Percentiles rank a stretch among this genome's conserved stretches.
phyloP scores from a whole-genome alignment of 2,113 vertebrate species.

The Enhydra lutris region DNA sequence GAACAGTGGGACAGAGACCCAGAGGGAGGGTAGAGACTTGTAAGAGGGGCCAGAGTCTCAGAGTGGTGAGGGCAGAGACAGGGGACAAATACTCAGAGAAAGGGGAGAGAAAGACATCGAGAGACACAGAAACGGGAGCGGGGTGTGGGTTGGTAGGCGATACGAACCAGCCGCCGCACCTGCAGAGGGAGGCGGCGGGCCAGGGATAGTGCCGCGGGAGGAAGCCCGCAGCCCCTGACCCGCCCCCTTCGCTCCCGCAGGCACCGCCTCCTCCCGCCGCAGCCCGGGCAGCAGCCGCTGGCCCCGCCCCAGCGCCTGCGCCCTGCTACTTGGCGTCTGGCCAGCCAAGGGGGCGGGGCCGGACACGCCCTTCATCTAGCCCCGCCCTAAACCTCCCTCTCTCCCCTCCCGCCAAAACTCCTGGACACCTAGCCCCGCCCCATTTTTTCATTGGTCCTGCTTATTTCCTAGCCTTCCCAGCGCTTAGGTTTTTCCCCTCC shows the following conservation, averaged over 20 bases:
- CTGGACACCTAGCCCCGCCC: not conserved
- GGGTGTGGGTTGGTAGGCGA: not conserved
- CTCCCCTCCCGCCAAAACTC: not conserved
- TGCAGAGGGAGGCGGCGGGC: constrained; percentile 45
- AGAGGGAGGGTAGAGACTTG: not conserved
- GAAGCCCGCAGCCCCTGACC: constrained; percentile 29
- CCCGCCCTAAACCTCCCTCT: not conserved
- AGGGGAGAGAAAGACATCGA: not conserved
- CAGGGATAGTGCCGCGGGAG: not conserved
- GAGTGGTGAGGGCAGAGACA: constrained; percentile 57
- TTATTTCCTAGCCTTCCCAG: not conserved
- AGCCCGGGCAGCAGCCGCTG: constrained; percentile 78
- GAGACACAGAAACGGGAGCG: constrained; percentile 17
- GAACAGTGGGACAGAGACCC: constrained; percentile 6
- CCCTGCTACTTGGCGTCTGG: not conserved
- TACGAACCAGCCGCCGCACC: constrained; percentile 44
- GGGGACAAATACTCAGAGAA: constrained; percentile 34
- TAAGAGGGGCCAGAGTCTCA: not conserved
- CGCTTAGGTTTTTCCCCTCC: not conserved
- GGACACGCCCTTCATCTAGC: not conserved
- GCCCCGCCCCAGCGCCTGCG: constrained; percentile 77
- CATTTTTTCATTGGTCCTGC: not conserved
- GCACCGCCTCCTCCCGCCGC: constrained; percentile 58
- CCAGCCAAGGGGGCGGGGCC: not conserved
- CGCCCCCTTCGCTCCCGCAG: constrained; percentile 45